Evolutionary conservation across 2,888 invertebrate species (phyloP), one percentile per base, ranked within the genome.

Genomic region (Pheosia gnoma): DNA sequence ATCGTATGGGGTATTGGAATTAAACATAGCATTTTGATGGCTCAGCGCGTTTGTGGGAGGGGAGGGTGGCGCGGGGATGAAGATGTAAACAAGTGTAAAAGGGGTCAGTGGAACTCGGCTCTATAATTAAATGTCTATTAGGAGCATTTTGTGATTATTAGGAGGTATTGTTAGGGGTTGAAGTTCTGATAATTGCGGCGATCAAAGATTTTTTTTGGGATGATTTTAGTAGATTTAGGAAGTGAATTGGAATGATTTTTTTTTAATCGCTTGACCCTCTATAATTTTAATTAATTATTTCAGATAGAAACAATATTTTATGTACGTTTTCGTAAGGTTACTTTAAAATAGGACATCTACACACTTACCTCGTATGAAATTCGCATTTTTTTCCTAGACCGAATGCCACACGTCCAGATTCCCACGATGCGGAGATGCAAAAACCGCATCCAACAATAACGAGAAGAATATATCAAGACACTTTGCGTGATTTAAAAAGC

Each of bases 71-170:
- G 82, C 80, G 83, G 90, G 91, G 91, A 93, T 93, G 88, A 88
- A 93, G 93, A 92, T 89, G 93, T 93, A 93, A 93, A 92, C 93
- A 93, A 91, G 93, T 93, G 93, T 91, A 92, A 93, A 91, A 92
- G 91, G 93, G 93, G 93, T 93, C 93, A 93, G 89, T 90, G 89
- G 90, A 87, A 87, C 90, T 84, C 86, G 79, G 72, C 82, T 79
- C 81, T 87, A 84, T 91, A 91, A 93, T 93, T 93, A 93, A 93
- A 92, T 91, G 87, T 88, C 88, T 91, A 93, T 93, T 93, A 93
- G 90, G 83, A 80, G 74, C 84, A 85, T 90, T 93, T 91, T 89
- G 79, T 81, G 86, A 85, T 87, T 86, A 90, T 92, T 91, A 89
- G 87, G 84, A 79, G 80, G 76, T 84, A 88, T 89, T 84, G 82